These are phyloP conservation scores for Verasper variegatus DNA, from an alignment of 2,113 vertebrate genomes.

Conservation along the genomic window DNA sequence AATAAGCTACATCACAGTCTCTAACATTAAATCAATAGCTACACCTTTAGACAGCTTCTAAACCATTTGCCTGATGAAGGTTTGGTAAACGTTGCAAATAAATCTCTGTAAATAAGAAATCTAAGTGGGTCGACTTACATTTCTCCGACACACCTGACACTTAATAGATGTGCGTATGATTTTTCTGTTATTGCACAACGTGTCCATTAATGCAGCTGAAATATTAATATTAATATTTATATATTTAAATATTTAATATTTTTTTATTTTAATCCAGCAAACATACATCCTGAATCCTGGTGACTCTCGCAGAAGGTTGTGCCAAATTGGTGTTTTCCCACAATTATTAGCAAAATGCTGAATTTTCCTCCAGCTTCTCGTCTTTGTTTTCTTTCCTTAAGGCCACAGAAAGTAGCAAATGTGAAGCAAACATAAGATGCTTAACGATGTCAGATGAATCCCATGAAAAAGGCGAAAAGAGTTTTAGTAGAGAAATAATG, in stretches of 20 bases:
- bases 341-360: not conserved
- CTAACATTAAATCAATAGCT: too few relatives aligned
- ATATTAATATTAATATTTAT: too few relatives aligned
- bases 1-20: too few relatives aligned
- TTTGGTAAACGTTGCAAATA: too few relatives aligned
- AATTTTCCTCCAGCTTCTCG: slow-evolving; percentile 4
- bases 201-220: not conserved
- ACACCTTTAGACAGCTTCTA: too few relatives aligned
- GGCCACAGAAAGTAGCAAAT: slow-evolving; percentile 47
- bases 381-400: slow-evolving; percentile 33
- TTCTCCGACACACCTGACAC: too few relatives aligned
- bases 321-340: slow-evolving; percentile 4
- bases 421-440: slow-evolving; percentile 11
- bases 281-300: not conserved
- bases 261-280: not conserved
- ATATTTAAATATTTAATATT: too few relatives aligned
- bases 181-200: not conserved
- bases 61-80: too few relatives aligned
- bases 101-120: too few relatives aligned
- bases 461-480: slow-evolving; percentile 32
- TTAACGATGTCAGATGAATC: slow-evolving; percentile 28
- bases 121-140: too few relatives aligned
- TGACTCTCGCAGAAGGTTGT: not conserved
- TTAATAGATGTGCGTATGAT: too few relatives aligned
- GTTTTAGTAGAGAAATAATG: slow-evolving; percentile 23